Evolutionary conservation across 2,797 vertebrate species (phyloP).

Genomic region (Hirundo rustica): DNA sequence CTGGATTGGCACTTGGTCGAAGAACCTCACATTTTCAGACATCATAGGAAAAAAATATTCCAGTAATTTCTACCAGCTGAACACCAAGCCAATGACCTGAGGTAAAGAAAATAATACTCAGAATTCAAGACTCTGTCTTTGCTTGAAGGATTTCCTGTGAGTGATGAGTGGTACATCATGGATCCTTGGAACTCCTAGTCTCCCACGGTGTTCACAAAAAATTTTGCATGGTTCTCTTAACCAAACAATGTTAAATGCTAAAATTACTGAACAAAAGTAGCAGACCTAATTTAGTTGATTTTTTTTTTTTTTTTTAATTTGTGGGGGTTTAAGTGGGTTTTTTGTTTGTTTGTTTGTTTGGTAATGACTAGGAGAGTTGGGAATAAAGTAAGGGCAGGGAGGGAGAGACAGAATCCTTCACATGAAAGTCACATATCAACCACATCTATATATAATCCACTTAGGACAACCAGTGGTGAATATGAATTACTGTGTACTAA

Average conservation of each 20-base stretch:
- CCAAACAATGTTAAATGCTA: background rate
- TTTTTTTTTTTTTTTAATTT: background rate
- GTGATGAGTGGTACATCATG: fast-evolving
- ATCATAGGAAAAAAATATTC: background rate
- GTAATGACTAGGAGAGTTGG: background rate
- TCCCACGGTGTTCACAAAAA: background rate
- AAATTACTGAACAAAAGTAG: background rate
- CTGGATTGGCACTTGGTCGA: background rate
- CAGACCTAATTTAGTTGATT: background rate
- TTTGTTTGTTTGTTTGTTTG: background rate
- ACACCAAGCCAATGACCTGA: background rate
- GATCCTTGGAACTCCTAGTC: background rate
- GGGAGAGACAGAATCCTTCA: background rate
- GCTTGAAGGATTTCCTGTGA: background rate
- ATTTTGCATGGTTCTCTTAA: background rate
- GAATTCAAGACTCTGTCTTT: background rate
- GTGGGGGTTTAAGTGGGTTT: fast-evolving
- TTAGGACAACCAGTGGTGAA: background rate
- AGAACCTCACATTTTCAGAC: background rate
- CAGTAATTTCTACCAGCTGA: background rate
- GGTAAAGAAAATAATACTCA: background rate
- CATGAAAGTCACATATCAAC: background rate
- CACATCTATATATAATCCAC: background rate
- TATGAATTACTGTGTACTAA: background rate
- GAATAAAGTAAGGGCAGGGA: background rate